A percentile compares a stretch with the other conserved stretches of the same genome.
These are phyloP conservation scores for Crambe crambe DNA, from an alignment of 37 sponge, comb jelly and placozoan species.

Conservation along the genomic window DNA sequence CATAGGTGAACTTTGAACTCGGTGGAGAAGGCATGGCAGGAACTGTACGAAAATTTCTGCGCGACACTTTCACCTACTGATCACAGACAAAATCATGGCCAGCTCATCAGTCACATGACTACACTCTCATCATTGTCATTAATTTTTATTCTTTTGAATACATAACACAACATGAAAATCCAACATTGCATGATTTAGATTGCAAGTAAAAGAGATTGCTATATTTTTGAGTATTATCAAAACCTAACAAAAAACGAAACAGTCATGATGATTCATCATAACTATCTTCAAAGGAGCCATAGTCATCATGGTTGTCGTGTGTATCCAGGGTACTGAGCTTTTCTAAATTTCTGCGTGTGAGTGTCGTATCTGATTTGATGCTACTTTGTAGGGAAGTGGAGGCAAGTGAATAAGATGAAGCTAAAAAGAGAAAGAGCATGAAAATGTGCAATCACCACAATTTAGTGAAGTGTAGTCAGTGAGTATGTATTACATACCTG, in stretches of 20 bases:
- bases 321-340: not conserved
- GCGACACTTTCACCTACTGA: conserved; percentile 71
- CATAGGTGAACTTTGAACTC: conserved; percentile 58
- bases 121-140: not conserved
- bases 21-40: conserved; percentile 49
- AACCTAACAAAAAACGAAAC: too few relatives aligned
- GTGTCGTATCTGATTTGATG: not conserved
- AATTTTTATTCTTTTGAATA: too few relatives aligned
- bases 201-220: too few relatives aligned
- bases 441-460: not conserved
- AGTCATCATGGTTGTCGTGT: not conserved
- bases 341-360: not conserved
- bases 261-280: not conserved
- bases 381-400: not conserved
- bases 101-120: not conserved
- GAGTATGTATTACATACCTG: too few relatives aligned
- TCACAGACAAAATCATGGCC: not conserved
- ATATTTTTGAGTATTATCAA: too few relatives aligned
- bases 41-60: conserved; percentile 61
- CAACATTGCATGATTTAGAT: too few relatives aligned
- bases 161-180: not conserved
- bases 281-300: conserved; percentile 4
- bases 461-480: not conserved
- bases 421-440: not conserved
- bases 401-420: not conserved